These are phyloP conservation scores for Pseudopipra pipra DNA, from an alignment of 2,113 vertebrate species.

Conservation along the genomic window DNA sequence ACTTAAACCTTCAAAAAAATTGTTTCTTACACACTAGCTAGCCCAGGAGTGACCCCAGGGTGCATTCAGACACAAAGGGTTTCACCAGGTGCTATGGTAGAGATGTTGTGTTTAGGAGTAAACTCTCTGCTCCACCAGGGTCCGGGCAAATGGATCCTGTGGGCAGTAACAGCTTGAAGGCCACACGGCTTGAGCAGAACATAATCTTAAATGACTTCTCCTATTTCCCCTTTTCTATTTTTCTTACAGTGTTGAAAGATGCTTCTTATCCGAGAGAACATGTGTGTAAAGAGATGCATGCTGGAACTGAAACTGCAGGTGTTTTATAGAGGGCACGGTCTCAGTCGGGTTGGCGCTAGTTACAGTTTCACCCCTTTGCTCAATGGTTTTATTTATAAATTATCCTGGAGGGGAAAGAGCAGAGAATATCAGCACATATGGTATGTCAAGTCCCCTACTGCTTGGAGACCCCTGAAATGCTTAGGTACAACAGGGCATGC, in stretches of 20 bases:
- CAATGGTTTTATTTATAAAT: slow-evolving; percentile 61
- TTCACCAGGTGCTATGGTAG: not conserved
- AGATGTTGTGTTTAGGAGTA: not conserved
- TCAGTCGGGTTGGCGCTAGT: not conserved
- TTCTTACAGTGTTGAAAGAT: not conserved
- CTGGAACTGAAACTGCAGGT: slow-evolving; percentile 37
- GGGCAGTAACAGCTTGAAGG: not conserved
- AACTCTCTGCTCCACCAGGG: accelerated
- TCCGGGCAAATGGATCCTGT: not conserved
- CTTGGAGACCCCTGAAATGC: slow-evolving; percentile 28
- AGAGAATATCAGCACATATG: slow-evolving; percentile 56
- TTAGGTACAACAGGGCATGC: not conserved
- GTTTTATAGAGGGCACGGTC: not conserved
- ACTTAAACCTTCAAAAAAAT: slow-evolving; percentile 15
- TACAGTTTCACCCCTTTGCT: slow-evolving; percentile 24
- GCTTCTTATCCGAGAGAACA: not conserved
- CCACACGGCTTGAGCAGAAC: not conserved
- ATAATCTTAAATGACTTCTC: slow-evolving; percentile 14
- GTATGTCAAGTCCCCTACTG: slow-evolving; percentile 45
- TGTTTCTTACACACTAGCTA: not conserved
- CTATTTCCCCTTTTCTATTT: not conserved
- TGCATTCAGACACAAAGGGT: not conserved
- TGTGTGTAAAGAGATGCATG: not conserved
- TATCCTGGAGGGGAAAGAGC: slow-evolving; percentile 42
- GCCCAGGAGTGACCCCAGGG: not conserved